Conservation (phyloP, 2,113 vertebrate species). For the Ailurus styani region DNA sequence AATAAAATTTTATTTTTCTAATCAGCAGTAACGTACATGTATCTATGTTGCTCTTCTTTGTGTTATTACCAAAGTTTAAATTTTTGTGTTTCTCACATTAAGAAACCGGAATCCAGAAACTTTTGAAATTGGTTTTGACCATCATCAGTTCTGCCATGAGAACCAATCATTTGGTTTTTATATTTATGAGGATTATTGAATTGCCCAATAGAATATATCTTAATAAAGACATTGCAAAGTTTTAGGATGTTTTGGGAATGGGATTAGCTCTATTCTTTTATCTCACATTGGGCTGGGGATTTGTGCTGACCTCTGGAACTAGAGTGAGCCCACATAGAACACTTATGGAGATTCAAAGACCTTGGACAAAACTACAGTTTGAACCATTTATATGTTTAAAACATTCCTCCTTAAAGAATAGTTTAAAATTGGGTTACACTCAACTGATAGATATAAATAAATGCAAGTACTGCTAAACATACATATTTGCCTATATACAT, state of each 20-base stretch:
- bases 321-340: not conserved
- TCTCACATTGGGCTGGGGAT: not conserved
- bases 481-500: not conserved
- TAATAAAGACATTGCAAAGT: not conserved
- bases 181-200: not conserved
- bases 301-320: not conserved
- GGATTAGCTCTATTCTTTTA: not conserved
- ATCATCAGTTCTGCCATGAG: not conserved
- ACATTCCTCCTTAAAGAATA: not conserved
- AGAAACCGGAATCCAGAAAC: not conserved
- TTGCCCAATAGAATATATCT: not conserved
- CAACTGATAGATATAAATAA: constrained; percentile 3
- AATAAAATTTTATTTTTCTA: not conserved
- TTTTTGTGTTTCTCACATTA: not conserved
- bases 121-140: not conserved
- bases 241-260: not conserved
- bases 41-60: not conserved
- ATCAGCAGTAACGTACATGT: not conserved
- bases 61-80: not conserved
- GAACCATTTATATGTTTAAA: not conserved
- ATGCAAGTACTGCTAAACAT: not conserved
- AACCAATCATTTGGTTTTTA: not conserved
- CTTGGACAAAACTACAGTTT: not conserved
- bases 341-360: not conserved
- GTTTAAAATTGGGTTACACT: not conserved